phyloP scores from a whole-genome alignment of 2,888 invertebrate genomes.

The Polietes domitor region DNA sequence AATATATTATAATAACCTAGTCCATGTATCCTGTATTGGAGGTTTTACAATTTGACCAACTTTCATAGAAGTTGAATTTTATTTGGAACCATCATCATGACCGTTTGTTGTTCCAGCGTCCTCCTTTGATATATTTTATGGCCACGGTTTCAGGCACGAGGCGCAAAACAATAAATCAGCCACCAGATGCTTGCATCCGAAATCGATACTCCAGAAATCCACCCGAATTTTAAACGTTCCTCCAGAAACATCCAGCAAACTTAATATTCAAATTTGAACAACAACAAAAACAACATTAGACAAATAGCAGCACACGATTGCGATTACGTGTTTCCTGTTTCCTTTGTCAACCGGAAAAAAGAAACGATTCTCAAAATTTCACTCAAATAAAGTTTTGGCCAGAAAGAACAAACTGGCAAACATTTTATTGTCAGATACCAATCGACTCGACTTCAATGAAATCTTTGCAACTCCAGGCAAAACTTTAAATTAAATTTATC shows the following conservation, averaged over 20 bases:
- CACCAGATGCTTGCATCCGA: background rate
- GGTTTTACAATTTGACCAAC: too few species aligned
- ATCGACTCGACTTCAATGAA: background rate
- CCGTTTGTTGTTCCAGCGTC: too few species aligned
- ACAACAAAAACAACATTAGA: background rate
- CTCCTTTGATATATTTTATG: too few species aligned
- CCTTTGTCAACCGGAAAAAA: conserved; percentile 25
- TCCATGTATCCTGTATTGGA: too few species aligned
- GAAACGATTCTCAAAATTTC: conserved; percentile 33
- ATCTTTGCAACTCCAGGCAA: background rate
- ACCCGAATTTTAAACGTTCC: too few species aligned
- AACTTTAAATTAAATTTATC: conserved; percentile 61
- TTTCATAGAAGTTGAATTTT: too few species aligned
- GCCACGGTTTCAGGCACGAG: too few species aligned
- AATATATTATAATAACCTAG: too few species aligned
- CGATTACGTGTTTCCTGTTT: conserved; percentile 16
- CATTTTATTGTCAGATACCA: conserved; percentile 29
- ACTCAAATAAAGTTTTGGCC: conserved; percentile 45
- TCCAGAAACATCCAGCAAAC: too few species aligned
- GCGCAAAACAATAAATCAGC: background rate
- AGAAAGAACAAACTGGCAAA: conserved; percentile 5
- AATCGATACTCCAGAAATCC: background rate
- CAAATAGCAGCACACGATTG: background rate
- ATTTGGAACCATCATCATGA: too few species aligned
- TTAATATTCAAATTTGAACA: background rate